Evolutionary conservation across 2,888 invertebrate species (phyloP).

Genomic region (Branchellion lobata): DNA sequence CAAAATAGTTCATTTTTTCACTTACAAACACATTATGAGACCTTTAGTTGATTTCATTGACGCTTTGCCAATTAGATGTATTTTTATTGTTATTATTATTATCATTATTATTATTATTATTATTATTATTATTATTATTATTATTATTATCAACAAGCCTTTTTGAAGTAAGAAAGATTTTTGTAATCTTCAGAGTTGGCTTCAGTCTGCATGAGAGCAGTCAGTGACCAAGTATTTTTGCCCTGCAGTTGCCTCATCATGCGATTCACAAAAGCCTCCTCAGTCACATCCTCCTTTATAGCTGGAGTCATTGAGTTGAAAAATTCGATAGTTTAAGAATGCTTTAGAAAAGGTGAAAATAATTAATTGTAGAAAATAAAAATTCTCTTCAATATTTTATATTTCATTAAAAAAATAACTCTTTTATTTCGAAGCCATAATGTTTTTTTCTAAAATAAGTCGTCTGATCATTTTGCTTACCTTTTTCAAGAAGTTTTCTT

Average conservation of each 20-base stretch:
- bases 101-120: no score
- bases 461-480: background rate
- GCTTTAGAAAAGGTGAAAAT: background rate
- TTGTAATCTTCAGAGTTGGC: conserved; percentile 53
- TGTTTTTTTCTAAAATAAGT: no score
- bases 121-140: no score
- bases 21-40: background rate
- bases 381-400: background rate
- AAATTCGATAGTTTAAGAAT: background rate
- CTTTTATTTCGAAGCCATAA: no score
- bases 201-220: conserved; percentile 42
- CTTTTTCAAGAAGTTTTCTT: conserved; percentile 57
- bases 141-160: no score
- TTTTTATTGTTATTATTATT: no score
- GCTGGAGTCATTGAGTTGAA: conserved; percentile 30
- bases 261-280: conserved; percentile 59
- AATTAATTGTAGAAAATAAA: background rate
- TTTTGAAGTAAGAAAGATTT: conserved; percentile 54
- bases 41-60: background rate
- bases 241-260: conserved; percentile 58
- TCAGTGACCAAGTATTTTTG: conserved; percentile 55
- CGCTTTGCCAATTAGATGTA: background rate
- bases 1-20: background rate
- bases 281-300: conserved; percentile 54
- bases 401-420: background rate